Base-by-base conservation (phyloP, 2,113 vertebrate genomes). In the Vicugna pacos region DNA sequence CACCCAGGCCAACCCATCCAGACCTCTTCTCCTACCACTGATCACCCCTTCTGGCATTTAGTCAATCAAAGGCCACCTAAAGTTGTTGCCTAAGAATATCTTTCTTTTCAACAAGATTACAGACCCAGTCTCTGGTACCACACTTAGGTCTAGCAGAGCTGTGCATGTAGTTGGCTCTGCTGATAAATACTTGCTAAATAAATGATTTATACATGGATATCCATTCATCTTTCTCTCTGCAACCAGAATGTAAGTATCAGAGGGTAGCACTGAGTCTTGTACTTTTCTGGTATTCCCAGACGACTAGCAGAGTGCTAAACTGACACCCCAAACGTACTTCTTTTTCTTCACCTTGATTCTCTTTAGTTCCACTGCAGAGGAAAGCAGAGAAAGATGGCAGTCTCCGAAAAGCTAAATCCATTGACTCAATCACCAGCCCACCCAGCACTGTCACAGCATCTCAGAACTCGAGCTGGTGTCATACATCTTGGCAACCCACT, bases 201-300 rank as follows among this genome's bases (percentile, higher is more conserved):
- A 77, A 16, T 52, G 38, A 82, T 26, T 82, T 93, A 24, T 4
- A 76, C 2, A 17, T 24, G 8, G 81, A 69, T 50, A 84, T 54
- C 48, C 50, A 81, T 20, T 94, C 46, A 76, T 54, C 62, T 77
- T 11, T 11, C 52, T 89, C 35, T 81, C 88, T 69, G 58, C 60
- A 86, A 83, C 12, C n/a, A 14, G 48, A 88, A 67, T 20, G 16
- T 50, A 94, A 64, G 14, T 70, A 94, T 64, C 56, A 46, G 30
- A 86, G 46, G 42, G 38, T 11, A 84, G 54, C 26, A 56, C 30
- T 5, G 1, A n/a, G 35, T 46, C 42, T 93, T 46, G 26, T 14
- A 70, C 28, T 90, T 89, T 72, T 80, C 32, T 72, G 70, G 46
- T 46, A 82, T 84, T 75, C 46, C 52, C 81, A 94, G 64, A 72